Percentiles rank a stretch among this genome's conserved stretches.
Conservation (phyloP, 1,140 invertebrate genomes). For the Hyles vespertilio region DNA sequence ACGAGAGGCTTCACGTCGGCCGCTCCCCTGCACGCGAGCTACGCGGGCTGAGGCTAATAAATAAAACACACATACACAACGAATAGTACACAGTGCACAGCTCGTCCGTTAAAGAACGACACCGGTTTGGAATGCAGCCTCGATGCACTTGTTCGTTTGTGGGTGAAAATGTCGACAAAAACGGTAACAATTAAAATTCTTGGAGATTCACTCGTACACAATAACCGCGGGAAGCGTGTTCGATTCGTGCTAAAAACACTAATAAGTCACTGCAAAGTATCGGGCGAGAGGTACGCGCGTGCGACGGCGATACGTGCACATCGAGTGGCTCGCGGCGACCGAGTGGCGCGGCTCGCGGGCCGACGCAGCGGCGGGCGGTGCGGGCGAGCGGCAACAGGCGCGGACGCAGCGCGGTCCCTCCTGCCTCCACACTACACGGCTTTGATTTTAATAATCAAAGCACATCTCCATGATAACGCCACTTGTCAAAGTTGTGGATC, state of each 20-base stretch:
- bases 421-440: constrained; percentile 41
- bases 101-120: constrained; percentile 67
- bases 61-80: constrained; percentile 46
- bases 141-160: constrained; percentile 51
- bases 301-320: constrained; percentile 17
- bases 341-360: constrained; percentile 22
- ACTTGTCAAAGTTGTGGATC: constrained; percentile 1
- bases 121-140: constrained; percentile 72
- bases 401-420: constrained; percentile 19
- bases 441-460: constrained; percentile 42
- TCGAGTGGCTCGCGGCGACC: constrained; percentile 26
- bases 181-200: constrained; percentile 30
- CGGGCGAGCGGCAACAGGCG: constrained; percentile 27
- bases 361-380: constrained; percentile 38
- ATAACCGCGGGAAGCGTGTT: constrained; percentile 21
- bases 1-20: constrained; percentile 30
- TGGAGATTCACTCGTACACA: constrained; percentile 28
- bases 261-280: constrained; percentile 26
- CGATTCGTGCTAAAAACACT: constrained; percentile 28
- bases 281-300: constrained; percentile 6
- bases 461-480: constrained; percentile 4
- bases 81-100: constrained; percentile 46
- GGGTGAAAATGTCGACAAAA: constrained; percentile 36
- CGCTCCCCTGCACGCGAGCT: constrained; percentile 30
- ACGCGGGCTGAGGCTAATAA: constrained; percentile 24